Evolutionary conservation across 2,113 vertebrate genomes (phyloP).

Genomic region (Rafetus swinhoei): DNA sequence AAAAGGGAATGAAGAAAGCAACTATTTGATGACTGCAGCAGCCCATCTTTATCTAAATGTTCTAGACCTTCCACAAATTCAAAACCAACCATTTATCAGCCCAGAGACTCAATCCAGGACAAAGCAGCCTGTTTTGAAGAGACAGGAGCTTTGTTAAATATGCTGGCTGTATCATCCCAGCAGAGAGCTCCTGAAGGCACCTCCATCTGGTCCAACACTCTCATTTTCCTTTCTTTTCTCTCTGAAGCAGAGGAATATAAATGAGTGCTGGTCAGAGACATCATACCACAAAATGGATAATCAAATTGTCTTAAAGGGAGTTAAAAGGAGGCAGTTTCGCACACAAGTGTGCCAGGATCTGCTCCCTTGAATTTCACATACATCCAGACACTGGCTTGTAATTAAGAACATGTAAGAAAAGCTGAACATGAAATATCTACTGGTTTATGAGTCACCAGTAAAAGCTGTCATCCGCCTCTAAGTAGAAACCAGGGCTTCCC

Average conservation of each 20-base stretch:
- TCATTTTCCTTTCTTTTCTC: background rate
- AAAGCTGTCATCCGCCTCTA: background rate
- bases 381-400: background rate
- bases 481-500: background rate
- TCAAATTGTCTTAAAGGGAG: slow-evolving; percentile 4
- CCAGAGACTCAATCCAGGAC: background rate
- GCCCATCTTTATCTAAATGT: background rate
- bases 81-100: background rate
- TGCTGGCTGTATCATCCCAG: background rate
- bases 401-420: background rate
- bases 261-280: slow-evolving; percentile 3
- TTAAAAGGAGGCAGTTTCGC: background rate
- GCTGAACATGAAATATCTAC: background rate
- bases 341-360: background rate
- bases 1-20: background rate
- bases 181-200: background rate
- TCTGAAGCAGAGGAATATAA: background rate
- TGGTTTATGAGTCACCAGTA: background rate
- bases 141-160: background rate
- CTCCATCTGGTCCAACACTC: background rate
- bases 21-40: background rate
- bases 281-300: slow-evolving; percentile 2
- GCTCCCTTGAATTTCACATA: slow-evolving; percentile 9
- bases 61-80: background rate
- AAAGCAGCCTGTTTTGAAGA: background rate